Evolutionary conservation across 2,797 vertebrate species (phyloP), one percentile per base, ranked within the genome.

Genomic region (Chelon labrosus): DNA sequence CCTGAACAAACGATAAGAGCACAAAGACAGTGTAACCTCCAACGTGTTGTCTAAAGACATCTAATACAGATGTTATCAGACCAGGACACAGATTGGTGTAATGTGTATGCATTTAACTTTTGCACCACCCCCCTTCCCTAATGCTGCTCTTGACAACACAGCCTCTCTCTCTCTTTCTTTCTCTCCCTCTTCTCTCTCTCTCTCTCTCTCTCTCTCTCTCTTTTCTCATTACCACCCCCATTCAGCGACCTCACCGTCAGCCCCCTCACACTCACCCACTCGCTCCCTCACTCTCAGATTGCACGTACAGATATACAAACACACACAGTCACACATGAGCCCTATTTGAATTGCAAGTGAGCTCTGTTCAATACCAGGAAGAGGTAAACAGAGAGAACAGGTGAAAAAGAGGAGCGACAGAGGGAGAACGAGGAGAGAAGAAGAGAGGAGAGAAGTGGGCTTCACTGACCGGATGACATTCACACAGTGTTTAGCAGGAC

Each of bases 301-400:
- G 84, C 79, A 83, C 84, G 68, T 77, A 51, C 75, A 81, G 74
- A 87, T 73, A 77, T 75, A 85, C 74, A 41, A 7, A 41, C 39
- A 66, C 70, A 77, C 76, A 85, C 59, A 75, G 70, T 83, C 86
- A 76, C 89, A 88, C 86, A 83, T 77, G 70, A 88, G 77, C 79
- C 84, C 63, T 22, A 90, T 89, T 87, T 89, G 88, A 86, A 88
- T 91, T 81, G 89, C 84, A 81, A 89, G 85, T 85, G 82, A 89
- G 90, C 79, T 82, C 57, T 19, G 77, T 73, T 84, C 85, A 70
- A 79, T 25, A 77, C 70, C 60, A 47, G 74, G 70, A 65, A 70
- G 79, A 89, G 69, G 86, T 80, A 82, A 85, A 86, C 75, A 73
- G 62, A 67, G 60, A 71, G 66, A 77, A 70, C 53, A 63, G 79